Conservation (phyloP, 2,797 vertebrate genomes). For the Crocodylus rhombifer region DNA sequence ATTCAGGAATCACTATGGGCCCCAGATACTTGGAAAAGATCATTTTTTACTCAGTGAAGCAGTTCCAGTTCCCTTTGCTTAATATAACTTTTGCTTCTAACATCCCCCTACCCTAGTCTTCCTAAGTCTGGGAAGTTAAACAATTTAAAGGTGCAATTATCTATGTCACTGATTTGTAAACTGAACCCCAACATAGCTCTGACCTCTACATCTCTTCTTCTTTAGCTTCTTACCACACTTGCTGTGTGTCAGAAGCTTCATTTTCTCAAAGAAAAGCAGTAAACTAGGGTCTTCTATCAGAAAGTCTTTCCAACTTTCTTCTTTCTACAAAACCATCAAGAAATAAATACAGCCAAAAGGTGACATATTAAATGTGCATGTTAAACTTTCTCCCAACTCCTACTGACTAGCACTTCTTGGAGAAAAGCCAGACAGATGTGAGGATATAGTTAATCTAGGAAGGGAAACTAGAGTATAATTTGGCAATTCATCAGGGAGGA, state of each 20-base stretch:
- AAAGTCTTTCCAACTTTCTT: constrained; percentile 47
- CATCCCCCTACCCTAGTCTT: neutral
- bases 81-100: neutral
- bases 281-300: constrained; percentile 38
- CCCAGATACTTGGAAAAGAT: no score
- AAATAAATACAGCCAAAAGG: constrained; percentile 61
- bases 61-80: no score
- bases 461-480: constrained; percentile 55
- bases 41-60: no score
- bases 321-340: constrained; percentile 38
- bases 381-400: constrained; percentile 57
- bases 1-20: no score
- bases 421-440: constrained; percentile 67
- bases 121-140: neutral
- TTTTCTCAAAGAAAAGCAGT: neutral
- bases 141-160: neutral
- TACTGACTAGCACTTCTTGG: constrained; percentile 51
- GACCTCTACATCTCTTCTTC: neutral
- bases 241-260: neutral
- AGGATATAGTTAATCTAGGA: constrained; percentile 67
- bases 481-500: constrained; percentile 56
- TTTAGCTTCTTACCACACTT: neutral
- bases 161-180: neutral
- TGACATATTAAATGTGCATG: constrained; percentile 68
- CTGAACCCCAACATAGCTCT: neutral